Evolutionary conservation across 2,888 invertebrate genomes (phyloP).

Genomic region (Acronicta psi): DNA sequence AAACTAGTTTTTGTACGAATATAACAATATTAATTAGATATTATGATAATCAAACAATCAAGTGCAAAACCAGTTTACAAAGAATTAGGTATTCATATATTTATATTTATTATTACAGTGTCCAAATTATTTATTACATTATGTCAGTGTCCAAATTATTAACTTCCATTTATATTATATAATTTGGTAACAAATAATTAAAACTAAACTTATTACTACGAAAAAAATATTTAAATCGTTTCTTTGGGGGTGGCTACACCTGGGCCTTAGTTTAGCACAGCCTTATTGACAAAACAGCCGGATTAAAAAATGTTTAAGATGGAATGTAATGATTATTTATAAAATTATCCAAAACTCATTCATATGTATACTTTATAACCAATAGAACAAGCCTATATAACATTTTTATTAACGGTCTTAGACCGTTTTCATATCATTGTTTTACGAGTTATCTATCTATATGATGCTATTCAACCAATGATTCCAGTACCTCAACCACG

Average conservation of each 20-base stretch:
- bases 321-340: too few relatives aligned
- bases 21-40: conserved; percentile 1
- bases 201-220: conserved; percentile 22
- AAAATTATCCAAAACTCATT: too few relatives aligned
- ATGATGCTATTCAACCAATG: too few relatives aligned
- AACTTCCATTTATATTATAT: neutral
- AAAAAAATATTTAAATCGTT: conserved; percentile 25
- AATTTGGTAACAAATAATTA: conserved; percentile 5
- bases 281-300: conserved; percentile 49
- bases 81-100: neutral
- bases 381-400: too few relatives aligned
- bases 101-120: neutral
- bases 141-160: conserved; percentile 1
- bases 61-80: neutral
- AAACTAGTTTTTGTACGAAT: conserved; percentile 2
- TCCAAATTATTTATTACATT: conserved; percentile 11
- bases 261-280: conserved; percentile 57
- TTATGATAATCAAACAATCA: neutral
- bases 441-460: too few relatives aligned
- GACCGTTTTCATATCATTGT: too few relatives aligned
- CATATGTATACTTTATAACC: too few relatives aligned
- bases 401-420: too few relatives aligned
- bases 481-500: too few relatives aligned
- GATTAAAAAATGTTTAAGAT: conserved; percentile 3
- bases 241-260: conserved; percentile 57